Percentiles rank a stretch among this genome's conserved stretches.
Conservation (phyloP, 35 echinoderm and acorn worm genomes). For the Holothuria glaberrima region DNA sequence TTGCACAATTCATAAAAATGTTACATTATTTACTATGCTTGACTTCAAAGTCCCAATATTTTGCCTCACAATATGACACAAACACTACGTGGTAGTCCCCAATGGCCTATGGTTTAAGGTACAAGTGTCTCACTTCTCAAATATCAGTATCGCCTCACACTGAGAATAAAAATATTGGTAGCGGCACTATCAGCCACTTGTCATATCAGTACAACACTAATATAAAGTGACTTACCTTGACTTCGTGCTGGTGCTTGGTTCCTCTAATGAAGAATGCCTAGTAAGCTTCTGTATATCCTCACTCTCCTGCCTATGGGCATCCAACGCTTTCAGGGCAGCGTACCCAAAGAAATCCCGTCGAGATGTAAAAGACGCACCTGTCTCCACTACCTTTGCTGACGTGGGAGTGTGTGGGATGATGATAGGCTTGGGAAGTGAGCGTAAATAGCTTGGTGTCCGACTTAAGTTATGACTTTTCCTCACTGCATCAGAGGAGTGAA, state of each 20-base stretch:
- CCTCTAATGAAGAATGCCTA: constrained; percentile 35
- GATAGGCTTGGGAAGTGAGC: constrained; percentile 77
- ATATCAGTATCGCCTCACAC: too few species aligned
- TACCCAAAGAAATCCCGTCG: constrained; percentile 80
- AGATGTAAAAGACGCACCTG: constrained; percentile 83
- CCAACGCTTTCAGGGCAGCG: constrained; percentile 80
- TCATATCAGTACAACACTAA: too few species aligned
- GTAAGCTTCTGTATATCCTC: not conserved
- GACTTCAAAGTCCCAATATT: too few species aligned
- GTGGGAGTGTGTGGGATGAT: constrained; percentile 66
- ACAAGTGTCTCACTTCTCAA: too few species aligned
- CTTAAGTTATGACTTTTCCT: constrained; percentile 86
- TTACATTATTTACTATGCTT: too few species aligned
- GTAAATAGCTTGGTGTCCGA: constrained; percentile 91
- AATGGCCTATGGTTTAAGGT: too few species aligned
- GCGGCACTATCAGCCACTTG: too few species aligned
- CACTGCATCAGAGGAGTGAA: constrained; percentile 88
- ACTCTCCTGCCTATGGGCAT: constrained; percentile 65
- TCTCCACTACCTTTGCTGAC: constrained; percentile 77
- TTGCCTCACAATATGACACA: too few species aligned
- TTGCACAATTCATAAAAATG: too few species aligned
- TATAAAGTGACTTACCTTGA: constrained; percentile 16
- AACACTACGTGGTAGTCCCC: too few species aligned
- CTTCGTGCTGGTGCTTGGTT: not conserved
- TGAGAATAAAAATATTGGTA: too few species aligned